phyloP scores from a whole-genome alignment of 2,113 vertebrate species.

The Dasyurus viverrinus region DNA sequence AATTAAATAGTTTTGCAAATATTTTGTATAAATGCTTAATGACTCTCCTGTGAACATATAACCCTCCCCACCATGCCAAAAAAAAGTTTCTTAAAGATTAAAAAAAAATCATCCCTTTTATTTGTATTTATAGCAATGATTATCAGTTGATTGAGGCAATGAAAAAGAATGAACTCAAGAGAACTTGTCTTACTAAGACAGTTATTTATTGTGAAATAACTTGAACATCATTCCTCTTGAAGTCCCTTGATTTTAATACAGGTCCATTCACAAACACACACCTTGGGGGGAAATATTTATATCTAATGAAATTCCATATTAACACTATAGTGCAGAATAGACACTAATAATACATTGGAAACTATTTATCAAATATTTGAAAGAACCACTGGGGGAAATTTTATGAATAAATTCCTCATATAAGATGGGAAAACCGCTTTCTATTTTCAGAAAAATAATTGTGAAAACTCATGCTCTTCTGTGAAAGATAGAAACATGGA shows the following conservation, averaged over 20 bases:
- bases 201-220: background rate
- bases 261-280: too few species aligned
- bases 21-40: background rate
- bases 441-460: background rate
- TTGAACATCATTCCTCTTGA: background rate
- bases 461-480: background rate
- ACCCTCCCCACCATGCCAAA: background rate
- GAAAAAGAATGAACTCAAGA: background rate
- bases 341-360: background rate
- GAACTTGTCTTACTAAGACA: background rate
- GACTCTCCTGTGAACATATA: background rate
- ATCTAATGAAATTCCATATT: background rate
- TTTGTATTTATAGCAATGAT: background rate
- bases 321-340: background rate
- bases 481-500: background rate
- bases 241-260: background rate
- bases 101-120: too few species aligned
- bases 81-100: background rate
- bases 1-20: background rate
- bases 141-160: background rate
- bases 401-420: background rate
- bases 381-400: background rate
- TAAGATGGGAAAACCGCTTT: background rate
- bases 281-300: background rate
- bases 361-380: background rate